Conservation (phyloP, 2,797 vertebrate species). For the Pipistrellus nathusii region DNA sequence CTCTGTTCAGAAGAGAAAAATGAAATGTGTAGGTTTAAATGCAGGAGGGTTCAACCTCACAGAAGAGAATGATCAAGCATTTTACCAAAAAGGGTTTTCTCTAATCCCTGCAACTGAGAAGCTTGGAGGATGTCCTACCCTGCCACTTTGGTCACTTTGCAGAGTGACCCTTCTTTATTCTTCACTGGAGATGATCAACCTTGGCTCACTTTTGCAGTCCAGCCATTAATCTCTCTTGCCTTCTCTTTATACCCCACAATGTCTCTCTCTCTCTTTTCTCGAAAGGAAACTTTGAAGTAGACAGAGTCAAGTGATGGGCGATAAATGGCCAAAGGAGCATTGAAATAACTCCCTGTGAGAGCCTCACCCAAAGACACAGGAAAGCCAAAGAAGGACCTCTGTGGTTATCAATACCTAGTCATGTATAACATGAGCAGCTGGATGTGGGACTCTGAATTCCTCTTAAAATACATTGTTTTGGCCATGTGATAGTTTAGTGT, state of each 20-base stretch:
- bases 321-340: neutral
- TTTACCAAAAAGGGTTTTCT: slow-evolving; percentile 1
- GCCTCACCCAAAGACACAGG: neutral
- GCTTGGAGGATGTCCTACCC: neutral
- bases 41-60: neutral
- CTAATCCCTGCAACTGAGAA: neutral
- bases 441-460: neutral
- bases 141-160: neutral
- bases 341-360: neutral
- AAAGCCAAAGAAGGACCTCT: neutral
- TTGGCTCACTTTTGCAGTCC: neutral
- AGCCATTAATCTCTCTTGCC: neutral
- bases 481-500: neutral
- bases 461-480: neutral
- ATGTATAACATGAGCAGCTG: neutral
- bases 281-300: neutral
- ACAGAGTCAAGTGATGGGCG: neutral
- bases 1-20: neutral
- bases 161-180: neutral
- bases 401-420: neutral
- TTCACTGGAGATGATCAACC: neutral
- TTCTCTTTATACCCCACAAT: neutral
- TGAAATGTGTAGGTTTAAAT: neutral
- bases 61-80: neutral
- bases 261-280: neutral